These are phyloP conservation scores for Spodoptera picta DNA, from an alignment of 2,888 invertebrate genomes.

Conservation along the genomic window DNA sequence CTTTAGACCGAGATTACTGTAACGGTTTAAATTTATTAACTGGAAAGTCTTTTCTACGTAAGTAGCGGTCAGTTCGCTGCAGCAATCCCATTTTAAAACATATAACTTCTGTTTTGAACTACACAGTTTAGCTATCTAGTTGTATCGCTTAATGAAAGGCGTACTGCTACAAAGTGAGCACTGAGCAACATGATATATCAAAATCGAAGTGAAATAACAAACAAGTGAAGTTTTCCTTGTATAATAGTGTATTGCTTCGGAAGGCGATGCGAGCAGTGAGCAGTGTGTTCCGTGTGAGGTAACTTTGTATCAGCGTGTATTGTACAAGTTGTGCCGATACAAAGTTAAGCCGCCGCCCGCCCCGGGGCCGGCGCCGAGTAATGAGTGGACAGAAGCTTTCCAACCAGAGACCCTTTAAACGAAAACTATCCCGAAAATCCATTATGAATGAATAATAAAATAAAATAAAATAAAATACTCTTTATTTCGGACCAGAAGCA, in stretches of 20 bases:
- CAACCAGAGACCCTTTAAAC: constrained; percentile 7
- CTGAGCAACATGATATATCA: constrained; percentile 7
- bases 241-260: constrained; percentile 36
- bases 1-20: constrained; percentile 44
- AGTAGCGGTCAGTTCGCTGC: constrained; percentile 14
- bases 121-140: too few species aligned
- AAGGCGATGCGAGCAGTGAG: constrained; percentile 31
- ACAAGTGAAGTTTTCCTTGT: constrained; percentile 30
- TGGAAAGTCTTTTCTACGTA: constrained; percentile 12
- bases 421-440: constrained; percentile 34
- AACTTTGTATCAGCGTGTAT: constrained; percentile 47
- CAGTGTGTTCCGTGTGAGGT: constrained; percentile 39
- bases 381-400: constrained; percentile 29
- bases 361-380: constrained; percentile 19
- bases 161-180: neutral
- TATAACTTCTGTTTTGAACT: too few species aligned
- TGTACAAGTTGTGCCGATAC: constrained; percentile 45
- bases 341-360: constrained; percentile 35
- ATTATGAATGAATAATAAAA: too few species aligned
- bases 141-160: too few species aligned
- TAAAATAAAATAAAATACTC: too few species aligned
- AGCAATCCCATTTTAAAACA: neutral
- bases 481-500: too few species aligned
- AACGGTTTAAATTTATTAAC: constrained; percentile 38
- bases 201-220: constrained; percentile 13